Evolutionary conservation across 2,888 invertebrate genomes (phyloP).

Genomic region (Sesamia inferens): DNA sequence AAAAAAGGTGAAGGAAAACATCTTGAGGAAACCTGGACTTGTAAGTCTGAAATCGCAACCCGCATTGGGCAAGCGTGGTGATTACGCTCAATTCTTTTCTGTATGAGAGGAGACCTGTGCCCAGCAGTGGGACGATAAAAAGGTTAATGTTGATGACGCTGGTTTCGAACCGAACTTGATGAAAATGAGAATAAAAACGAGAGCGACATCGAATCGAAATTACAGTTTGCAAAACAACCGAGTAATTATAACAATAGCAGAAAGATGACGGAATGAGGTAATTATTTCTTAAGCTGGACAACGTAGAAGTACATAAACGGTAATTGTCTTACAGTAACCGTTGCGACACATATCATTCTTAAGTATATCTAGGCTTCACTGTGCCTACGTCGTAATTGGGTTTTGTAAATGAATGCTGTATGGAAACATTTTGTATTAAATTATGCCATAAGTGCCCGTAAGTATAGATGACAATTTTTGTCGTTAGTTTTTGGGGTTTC

Average conservation of each 20-base stretch:
- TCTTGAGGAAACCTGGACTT: too few species aligned
- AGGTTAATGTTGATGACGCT: too few species aligned
- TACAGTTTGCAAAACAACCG: neutral
- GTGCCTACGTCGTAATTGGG: neutral
- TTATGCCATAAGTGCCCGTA: neutral
- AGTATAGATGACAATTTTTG: neutral
- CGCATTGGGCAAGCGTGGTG: too few species aligned
- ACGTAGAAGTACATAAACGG: neutral
- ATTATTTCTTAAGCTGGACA: conserved; percentile 10
- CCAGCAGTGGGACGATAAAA: too few species aligned
- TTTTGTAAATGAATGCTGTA: conserved; percentile 1
- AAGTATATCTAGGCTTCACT: conserved; percentile 1
- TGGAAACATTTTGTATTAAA: too few species aligned
- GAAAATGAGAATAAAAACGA: neutral
- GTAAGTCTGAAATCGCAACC: too few species aligned
- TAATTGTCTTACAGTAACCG: conserved; percentile 12
- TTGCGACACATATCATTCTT: conserved; percentile 23
- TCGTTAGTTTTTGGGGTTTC: too few species aligned
- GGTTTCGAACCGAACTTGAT: too few species aligned
- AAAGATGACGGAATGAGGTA: neutral
- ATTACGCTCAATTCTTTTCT: too few species aligned
- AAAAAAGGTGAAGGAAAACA: too few species aligned
- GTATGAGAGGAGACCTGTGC: too few species aligned
- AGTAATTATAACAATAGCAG: neutral
- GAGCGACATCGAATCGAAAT: neutral